phyloP scores from a whole-genome alignment of 92 coral and sea anemone species.

The Umimayanthus chanpuru region DNA sequence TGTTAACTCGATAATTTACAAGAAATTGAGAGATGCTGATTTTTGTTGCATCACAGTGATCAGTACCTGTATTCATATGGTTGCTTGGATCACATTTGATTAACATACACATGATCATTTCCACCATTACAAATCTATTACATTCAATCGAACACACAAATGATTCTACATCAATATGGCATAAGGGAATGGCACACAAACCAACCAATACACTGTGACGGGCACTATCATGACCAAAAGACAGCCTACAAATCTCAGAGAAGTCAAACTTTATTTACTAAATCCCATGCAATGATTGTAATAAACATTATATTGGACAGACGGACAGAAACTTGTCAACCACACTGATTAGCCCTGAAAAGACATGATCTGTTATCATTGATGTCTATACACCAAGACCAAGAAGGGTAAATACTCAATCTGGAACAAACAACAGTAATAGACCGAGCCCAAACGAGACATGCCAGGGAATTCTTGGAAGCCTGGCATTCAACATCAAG shows the following conservation, averaged over 20 bases:
- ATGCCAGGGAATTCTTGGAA: not conserved
- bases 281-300: constrained; percentile 20
- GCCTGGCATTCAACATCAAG: not conserved
- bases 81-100: too few relatives aligned
- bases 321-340: not conserved
- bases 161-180: too few relatives aligned
- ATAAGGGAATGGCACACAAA: not conserved
- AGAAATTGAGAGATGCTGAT: too few relatives aligned
- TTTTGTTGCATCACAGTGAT: too few relatives aligned
- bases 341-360: not conserved
- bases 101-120: too few relatives aligned
- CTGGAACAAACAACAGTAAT: too few relatives aligned
- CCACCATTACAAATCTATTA: too few relatives aligned
- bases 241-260: not conserved
- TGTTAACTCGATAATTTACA: too few relatives aligned
- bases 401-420: too few relatives aligned
- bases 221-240: not conserved
- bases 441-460: not conserved
- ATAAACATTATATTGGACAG: not conserved
- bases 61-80: too few relatives aligned
- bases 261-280: not conserved
- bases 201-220: not conserved
- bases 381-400: not conserved
- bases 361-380: not conserved
- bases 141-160: too few relatives aligned